Base-by-base conservation (phyloP, 2,797 vertebrate genomes). In the Pelochelys cantorii region DNA sequence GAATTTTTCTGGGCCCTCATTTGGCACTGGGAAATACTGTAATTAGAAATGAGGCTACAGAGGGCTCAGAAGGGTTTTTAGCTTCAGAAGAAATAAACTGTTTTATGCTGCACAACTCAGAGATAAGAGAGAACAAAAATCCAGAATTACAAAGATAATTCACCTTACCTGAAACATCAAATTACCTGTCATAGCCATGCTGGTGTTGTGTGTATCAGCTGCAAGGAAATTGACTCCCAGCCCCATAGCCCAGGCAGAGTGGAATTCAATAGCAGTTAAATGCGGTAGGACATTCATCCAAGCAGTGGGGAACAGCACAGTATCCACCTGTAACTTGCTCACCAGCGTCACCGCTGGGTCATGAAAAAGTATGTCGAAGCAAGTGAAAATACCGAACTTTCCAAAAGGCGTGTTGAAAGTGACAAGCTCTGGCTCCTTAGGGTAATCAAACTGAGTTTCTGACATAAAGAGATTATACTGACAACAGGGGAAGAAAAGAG, bases 381-480 rank as follows among this genome's bases (percentile, higher is more conserved):
- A 98, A 23, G 97, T 98, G 85, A 98, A 97, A 91, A 98, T 85
- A 78, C 97, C 98, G 93, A 98, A 97, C 60, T 96, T 98, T 90
- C 98, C 98, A 96, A 98, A 98, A 1, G 96, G 84, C 9, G 97
- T 98, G 52, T 97, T 86, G 78, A 98, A 98, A n/a, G 96, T 97
- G 90, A 97, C 22, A 1, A 23, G 1, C 90, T 98, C 95, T 62
- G 97, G 93, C 29, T 97, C 87, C 86, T 96, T 95, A 0, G 98
- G 97, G 8, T 94, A 95, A 93, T 98, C 94, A 94, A 98, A 98
- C 31, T 97, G 97, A 34, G 25, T 78, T 96, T 98, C 98, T 25
- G 18, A 3, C 34, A n/a, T 71, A 89, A 98, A 98, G 42, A 98
- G 97, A 86, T 98, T 97, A 91, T 97, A 97, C 97, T 98, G 87